These are phyloP conservation scores for Andrena camellia DNA, from an alignment of 2,888 invertebrate species.

Conservation along the genomic window DNA sequence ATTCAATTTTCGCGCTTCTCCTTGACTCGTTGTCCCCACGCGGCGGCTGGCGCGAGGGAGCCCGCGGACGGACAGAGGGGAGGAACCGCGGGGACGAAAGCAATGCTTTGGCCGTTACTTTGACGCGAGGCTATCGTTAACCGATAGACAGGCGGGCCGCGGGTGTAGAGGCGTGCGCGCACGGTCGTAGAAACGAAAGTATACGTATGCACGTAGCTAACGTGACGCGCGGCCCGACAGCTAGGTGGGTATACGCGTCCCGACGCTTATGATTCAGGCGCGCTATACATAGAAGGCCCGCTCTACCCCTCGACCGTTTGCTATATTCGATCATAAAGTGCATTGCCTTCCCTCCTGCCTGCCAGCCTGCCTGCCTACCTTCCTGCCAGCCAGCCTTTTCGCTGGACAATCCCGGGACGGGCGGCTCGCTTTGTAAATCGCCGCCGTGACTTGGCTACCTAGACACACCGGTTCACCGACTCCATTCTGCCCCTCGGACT, in stretches of 20 bases:
- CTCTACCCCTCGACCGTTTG: conserved; percentile 66
- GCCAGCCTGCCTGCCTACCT: conserved; percentile 11
- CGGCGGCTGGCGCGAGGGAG: neutral
- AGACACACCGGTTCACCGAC: conserved; percentile 23
- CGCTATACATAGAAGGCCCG: conserved; percentile 75
- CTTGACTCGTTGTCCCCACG: neutral
- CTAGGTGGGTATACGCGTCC: conserved; percentile 32
- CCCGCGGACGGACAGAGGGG: neutral
- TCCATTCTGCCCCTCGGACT: conserved; percentile 30
- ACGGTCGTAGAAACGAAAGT: conserved; percentile 34
- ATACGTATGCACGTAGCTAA: conserved; percentile 3
- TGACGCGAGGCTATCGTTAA: conserved; percentile 9
- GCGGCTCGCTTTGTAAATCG: conserved; percentile 65
- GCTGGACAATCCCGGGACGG: conserved; percentile 61
- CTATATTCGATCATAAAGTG: conserved; percentile 79
- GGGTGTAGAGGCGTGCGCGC: neutral
- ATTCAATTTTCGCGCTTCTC: conserved; percentile 5
- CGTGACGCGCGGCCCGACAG: conserved; percentile 21
- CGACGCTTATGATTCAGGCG: conserved; percentile 74
- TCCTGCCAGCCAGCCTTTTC: conserved; percentile 57
- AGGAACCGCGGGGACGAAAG: neutral
- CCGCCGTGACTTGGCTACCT: conserved; percentile 63
- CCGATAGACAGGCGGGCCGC: neutral
- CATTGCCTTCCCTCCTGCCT: conserved; percentile 73
- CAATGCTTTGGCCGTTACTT: neutral